Percentiles rank a stretch among this genome's conserved stretches.
Conservation (phyloP, 2,113 vertebrate genomes). For the Alexandromys fortis region DNA sequence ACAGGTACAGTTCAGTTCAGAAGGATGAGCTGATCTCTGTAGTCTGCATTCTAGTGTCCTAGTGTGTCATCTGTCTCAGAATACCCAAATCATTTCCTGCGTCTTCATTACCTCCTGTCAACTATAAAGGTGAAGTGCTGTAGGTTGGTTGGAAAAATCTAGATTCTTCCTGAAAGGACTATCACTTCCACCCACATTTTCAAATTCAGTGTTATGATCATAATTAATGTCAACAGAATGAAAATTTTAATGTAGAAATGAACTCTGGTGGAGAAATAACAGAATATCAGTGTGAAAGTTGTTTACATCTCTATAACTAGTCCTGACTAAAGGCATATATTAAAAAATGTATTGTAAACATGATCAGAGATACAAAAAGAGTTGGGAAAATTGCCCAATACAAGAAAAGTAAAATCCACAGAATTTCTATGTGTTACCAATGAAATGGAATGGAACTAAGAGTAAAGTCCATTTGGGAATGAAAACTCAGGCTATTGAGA, state of each 20-base stretch:
- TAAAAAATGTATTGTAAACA: background rate
- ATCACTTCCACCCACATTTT: background rate
- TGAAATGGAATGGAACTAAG: background rate
- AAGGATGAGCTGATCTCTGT: accelerated
- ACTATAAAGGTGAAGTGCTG: background rate
- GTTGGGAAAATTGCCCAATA: background rate
- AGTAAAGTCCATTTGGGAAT: background rate
- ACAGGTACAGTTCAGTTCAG: background rate
- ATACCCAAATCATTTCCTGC: background rate
- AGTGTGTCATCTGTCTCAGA: background rate
- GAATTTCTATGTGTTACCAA: background rate
- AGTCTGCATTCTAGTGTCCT: background rate
- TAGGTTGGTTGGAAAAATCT: background rate
- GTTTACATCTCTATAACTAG: background rate
- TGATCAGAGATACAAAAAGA: background rate
- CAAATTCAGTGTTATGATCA: background rate
- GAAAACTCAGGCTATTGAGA: background rate
- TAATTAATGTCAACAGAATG: background rate
- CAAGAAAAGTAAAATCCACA: background rate
- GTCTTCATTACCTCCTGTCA: background rate
- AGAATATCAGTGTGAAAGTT: background rate
- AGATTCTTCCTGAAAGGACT: background rate
- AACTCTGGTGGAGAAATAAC: background rate
- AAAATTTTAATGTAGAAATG: background rate
- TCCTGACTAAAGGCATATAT: background rate